Percentiles rank a stretch among this genome's conserved stretches.
These are phyloP conservation scores for Pteruthius melanotis DNA, from an alignment of 2,113 vertebrate species.

Conservation along the genomic window DNA sequence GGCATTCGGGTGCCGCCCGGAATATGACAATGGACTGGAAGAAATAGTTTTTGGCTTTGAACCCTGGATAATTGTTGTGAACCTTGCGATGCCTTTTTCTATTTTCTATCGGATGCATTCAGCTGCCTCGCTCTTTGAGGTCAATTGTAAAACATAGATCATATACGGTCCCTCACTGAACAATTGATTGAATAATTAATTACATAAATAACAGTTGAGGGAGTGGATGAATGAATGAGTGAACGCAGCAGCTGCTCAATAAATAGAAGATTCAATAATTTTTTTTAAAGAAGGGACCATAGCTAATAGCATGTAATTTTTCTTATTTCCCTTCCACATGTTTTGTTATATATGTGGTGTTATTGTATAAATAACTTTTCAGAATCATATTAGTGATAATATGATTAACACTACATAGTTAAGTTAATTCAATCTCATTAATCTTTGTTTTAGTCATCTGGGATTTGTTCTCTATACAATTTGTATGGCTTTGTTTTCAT, in stretches of 20 bases:
- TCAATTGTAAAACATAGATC: constrained; percentile 86
- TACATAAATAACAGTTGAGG: constrained; percentile 9
- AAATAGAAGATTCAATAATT: background rate
- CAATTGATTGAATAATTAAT: constrained; percentile 16
- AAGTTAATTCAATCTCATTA: background rate
- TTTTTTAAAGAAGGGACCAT: background rate
- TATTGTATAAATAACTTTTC: background rate
- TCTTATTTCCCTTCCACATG: background rate
- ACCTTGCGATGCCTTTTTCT: constrained; percentile 92
- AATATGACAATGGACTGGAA: constrained; percentile 94
- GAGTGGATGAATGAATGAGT: background rate
- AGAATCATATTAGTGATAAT: background rate
- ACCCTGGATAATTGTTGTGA: constrained; percentile 94
- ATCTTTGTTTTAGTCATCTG: background rate
- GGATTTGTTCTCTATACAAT: background rate
- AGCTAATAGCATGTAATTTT: background rate
- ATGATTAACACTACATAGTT: background rate
- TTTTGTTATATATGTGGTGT: background rate
- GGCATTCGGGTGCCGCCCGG: constrained; percentile 93
- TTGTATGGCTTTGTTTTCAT: background rate
- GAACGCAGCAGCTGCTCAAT: constrained; percentile 4
- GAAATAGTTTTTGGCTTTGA: constrained; percentile 90
- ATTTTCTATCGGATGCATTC: constrained; percentile 98
- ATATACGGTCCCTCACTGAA: background rate
- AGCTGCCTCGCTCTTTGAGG: constrained; percentile 92